phyloP scores from a whole-genome alignment of 2,888 invertebrate species.

The Drosophila sordidapex region DNA sequence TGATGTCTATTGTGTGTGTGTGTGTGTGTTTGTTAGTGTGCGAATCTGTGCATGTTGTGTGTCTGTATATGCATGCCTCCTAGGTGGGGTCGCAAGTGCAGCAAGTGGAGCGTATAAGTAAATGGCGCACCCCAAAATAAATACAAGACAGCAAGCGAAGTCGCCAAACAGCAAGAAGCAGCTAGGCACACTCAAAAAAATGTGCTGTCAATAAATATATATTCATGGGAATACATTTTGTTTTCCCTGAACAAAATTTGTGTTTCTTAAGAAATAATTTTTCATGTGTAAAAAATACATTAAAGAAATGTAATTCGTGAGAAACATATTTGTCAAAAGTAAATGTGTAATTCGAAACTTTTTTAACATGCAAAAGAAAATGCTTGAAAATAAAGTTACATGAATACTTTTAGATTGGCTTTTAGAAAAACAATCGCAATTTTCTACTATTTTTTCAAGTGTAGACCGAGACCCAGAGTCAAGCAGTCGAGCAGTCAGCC shows the following conservation, averaged over 20 bases:
- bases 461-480: constrained; percentile 24
- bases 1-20: constrained; percentile 52
- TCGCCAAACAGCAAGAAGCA: constrained; percentile 19
- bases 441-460: background rate
- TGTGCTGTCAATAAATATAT: background rate
- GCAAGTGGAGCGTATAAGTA: constrained; percentile 71
- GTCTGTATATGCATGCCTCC: background rate
- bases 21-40: background rate
- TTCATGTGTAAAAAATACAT: too few relatives aligned
- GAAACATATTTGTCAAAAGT: background rate
- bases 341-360: background rate
- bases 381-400: background rate
- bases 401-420: background rate
- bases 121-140: constrained; percentile 70
- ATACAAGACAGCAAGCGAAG: constrained; percentile 50
- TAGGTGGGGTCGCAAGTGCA: constrained; percentile 47
- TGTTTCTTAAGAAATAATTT: background rate
- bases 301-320: background rate
- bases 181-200: constrained; percentile 3
- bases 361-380: background rate
- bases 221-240: background rate
- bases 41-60: constrained; percentile 3
- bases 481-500: constrained; percentile 28
- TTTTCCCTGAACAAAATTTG: background rate
- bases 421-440: background rate